These are phyloP conservation scores for Metaphire vulgaris DNA, from an alignment of 1,140 invertebrate genomes.

Conservation along the genomic window DNA sequence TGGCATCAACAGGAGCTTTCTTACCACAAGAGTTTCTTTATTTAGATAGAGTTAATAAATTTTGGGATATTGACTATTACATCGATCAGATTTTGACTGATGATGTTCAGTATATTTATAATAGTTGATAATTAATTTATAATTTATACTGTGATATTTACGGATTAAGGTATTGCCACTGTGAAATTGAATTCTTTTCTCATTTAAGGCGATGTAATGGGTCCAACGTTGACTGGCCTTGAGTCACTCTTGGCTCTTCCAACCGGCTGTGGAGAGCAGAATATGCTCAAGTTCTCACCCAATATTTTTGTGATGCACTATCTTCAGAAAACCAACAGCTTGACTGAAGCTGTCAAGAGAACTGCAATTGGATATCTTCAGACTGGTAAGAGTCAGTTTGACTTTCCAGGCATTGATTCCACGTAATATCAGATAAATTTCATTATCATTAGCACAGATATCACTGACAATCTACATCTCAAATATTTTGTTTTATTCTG, in stretches of 20 bases:
- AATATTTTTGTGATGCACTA: constrained; percentile 83
- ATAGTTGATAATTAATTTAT: neutral
- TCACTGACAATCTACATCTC: too few relatives aligned
- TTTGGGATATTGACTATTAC: too few relatives aligned
- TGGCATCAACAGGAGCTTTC: too few relatives aligned
- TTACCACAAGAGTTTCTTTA: too few relatives aligned
- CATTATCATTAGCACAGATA: too few relatives aligned
- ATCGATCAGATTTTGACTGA: neutral
- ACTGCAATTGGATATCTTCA: neutral
- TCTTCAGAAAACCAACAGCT: constrained; percentile 43
- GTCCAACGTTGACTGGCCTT: constrained; percentile 46
- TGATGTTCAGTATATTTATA: neutral
- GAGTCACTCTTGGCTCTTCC: constrained; percentile 69
- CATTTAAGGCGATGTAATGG: constrained; percentile 53
- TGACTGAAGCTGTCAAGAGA: neutral
- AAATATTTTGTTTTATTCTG: too few relatives aligned
- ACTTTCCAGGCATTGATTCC: too few relatives aligned
- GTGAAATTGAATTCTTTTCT: too few relatives aligned
- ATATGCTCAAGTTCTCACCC: constrained; percentile 85
- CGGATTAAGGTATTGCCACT: too few relatives aligned
- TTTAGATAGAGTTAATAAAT: too few relatives aligned
- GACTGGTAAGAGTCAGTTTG: constrained; percentile 6
- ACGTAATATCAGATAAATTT: too few relatives aligned
- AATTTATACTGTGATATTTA: neutral
- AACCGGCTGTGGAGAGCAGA: constrained; percentile 89